Conservation (phyloP, 2,797 vertebrate genomes). For the Sebastiscus albofasciatus region DNA sequence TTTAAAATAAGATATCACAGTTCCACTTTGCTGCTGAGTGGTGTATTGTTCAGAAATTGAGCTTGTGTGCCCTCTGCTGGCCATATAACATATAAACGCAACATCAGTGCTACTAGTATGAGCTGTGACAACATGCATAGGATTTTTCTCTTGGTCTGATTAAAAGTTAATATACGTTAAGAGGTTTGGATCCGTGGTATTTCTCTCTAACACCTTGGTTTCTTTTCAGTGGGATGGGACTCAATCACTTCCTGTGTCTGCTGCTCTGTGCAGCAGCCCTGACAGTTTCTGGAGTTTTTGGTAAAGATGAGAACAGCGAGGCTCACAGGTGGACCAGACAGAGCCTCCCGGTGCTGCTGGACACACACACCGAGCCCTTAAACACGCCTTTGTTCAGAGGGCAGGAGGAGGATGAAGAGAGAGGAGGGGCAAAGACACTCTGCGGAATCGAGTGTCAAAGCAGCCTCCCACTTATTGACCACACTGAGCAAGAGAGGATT, state of each 20-base stretch:
- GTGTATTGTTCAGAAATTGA: background rate
- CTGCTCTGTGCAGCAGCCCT: slow-evolving; percentile 77
- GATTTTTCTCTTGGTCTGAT: background rate
- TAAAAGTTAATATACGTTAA: background rate
- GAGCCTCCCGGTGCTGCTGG: slow-evolving; percentile 85
- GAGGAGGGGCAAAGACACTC: background rate
- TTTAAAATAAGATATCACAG: background rate
- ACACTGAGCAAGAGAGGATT: slow-evolving; percentile 84
- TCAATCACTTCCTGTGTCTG: slow-evolving; percentile 69
- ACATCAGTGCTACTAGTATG: background rate
- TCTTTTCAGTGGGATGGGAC: slow-evolving; percentile 80
- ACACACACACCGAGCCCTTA: slow-evolving; percentile 78
- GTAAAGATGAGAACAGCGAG: slow-evolving; percentile 57
- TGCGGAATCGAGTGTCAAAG: slow-evolving; percentile 92
- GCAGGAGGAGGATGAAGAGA: slow-evolving; percentile 1
- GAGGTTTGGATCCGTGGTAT: background rate
- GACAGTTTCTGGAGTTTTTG: slow-evolving; percentile 38
- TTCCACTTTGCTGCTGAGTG: background rate
- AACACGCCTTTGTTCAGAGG: slow-evolving; percentile 71
- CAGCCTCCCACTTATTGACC: slow-evolving; percentile 73
- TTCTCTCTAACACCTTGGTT: background rate
- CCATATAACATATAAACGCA: background rate
- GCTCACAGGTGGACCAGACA: slow-evolving; percentile 82
- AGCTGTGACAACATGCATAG: background rate
- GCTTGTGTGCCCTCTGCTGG: slow-evolving; percentile 63